phyloP scores from a whole-genome alignment of 35 echinoderm and acorn worm species.

The Patiria miniata region DNA sequence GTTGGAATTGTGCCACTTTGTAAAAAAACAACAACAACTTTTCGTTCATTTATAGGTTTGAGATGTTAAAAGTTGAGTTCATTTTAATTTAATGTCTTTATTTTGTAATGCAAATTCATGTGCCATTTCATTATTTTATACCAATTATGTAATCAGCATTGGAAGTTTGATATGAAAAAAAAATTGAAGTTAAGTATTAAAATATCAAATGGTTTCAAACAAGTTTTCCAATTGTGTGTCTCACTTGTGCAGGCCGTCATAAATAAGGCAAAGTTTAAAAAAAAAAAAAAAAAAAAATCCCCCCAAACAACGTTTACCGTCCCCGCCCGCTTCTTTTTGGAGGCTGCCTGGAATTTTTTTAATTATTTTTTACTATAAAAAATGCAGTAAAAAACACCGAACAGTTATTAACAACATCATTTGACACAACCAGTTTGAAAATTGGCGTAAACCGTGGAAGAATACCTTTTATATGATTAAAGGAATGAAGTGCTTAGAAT shows the following conservation, averaged over 20 bases:
- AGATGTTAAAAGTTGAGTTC: constrained; percentile 8
- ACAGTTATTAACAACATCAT: too few species aligned
- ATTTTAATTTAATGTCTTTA: neutral
- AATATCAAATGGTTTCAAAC: neutral
- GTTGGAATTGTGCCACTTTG: too few species aligned
- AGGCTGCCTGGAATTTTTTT: too few species aligned
- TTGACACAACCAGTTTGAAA: too few species aligned
- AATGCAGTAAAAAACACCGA: too few species aligned
- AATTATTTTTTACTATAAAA: too few species aligned
- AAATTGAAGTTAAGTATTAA: constrained; percentile 4
- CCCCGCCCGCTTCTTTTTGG: too few species aligned
- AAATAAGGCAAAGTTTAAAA: too few species aligned
- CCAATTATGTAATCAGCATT: constrained; percentile 30
- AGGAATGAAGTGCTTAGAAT: neutral
- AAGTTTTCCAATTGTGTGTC: neutral
- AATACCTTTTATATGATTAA: neutral
- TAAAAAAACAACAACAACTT: too few species aligned
- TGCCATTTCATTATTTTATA: constrained; percentile 32
- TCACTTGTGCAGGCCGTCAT: neutral
- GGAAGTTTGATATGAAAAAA: constrained; percentile 24
- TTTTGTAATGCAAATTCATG: constrained; percentile 20
- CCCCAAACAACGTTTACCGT: too few species aligned
- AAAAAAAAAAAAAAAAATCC: neutral
- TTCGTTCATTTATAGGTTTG: too few species aligned
- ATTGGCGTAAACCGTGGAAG: too few species aligned